Evolutionary conservation across 2,888 invertebrate species (phyloP).

Genomic region (Sceliomorpha sp.): DNA sequence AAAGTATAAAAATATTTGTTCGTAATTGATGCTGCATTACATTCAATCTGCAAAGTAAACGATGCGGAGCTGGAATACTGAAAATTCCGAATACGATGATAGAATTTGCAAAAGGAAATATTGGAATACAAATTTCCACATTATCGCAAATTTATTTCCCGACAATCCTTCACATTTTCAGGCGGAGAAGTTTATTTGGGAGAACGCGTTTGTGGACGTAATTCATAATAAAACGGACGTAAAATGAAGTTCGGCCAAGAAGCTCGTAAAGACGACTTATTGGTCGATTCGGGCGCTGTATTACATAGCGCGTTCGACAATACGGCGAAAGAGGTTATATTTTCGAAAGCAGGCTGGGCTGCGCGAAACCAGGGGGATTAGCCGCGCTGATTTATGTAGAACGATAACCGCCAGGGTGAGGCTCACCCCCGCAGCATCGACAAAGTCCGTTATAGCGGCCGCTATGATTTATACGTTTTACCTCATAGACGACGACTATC

Average conservation of each 20-base stretch:
- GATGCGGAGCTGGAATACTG: too few relatives aligned
- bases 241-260: constrained; percentile 1
- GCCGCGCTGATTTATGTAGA: constrained; percentile 48
- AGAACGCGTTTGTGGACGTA: too few relatives aligned
- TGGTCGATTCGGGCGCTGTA: constrained; percentile 5
- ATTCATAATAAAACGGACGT: too few relatives aligned
- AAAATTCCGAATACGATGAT: too few relatives aligned
- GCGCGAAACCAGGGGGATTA: constrained; percentile 44
- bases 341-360: constrained; percentile 16
- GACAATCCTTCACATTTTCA: too few relatives aligned
- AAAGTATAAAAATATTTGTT: too few relatives aligned
- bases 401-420: constrained; percentile 48
- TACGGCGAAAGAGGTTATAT: constrained; percentile 18
- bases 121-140: too few relatives aligned
- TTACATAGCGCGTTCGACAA: constrained; percentile 13
- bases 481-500: constrained; percentile 18
- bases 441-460: constrained; percentile 25
- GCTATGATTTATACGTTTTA: constrained; percentile 48
- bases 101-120: not conserved
- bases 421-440: constrained; percentile 42
- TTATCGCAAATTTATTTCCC: too few relatives aligned
- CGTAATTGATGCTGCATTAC: too few relatives aligned
- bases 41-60: too few relatives aligned
- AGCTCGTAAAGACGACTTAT: constrained; percentile 19
- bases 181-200: too few relatives aligned